A percentile compares a stretch with the other conserved stretches of the same genome.
phyloP scores from a whole-genome alignment of 64 coral and sea anemone genomes.

The Platygyra sinensis region DNA sequence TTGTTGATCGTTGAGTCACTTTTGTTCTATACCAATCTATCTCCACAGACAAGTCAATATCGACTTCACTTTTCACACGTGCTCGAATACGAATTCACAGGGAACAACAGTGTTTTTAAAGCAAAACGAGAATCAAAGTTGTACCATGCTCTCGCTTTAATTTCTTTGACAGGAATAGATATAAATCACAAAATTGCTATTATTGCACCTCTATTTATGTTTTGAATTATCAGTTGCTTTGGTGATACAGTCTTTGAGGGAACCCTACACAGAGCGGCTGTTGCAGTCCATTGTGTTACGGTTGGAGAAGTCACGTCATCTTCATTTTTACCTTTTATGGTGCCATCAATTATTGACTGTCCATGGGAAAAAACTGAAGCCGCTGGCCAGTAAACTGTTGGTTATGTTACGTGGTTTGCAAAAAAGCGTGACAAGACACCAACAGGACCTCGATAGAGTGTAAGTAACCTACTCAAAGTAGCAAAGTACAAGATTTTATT shows the following conservation, averaged over 20 bases:
- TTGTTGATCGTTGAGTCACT: too few species aligned
- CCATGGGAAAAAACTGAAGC: conserved; percentile 77
- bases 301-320: conserved; percentile 83
- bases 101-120: too few species aligned
- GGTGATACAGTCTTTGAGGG: conserved; percentile 66
- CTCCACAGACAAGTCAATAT: too few species aligned
- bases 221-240: conserved; percentile 64
- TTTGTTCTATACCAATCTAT: too few species aligned
- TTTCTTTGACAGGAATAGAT: not conserved
- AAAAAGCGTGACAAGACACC: conserved; percentile 89
- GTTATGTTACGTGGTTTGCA: conserved; percentile 85
- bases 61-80: too few species aligned
- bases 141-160: too few species aligned
- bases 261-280: conserved; percentile 79
- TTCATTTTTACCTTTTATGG: conserved; percentile 94
- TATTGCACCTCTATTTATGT: not conserved
- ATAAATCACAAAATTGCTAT: not conserved
- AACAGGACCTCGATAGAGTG: conserved; percentile 80
- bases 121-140: too few species aligned
- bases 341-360: conserved; percentile 81
- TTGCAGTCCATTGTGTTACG: conserved; percentile 80
- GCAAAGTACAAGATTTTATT: too few species aligned
- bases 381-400: conserved; percentile 55
- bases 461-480: conserved; percentile 49
- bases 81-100: too few species aligned